Percentiles rank a stretch among this genome's conserved stretches.
Conservation (phyloP, 1,140 invertebrate species). For the Trachymyrmex cornetzi region DNA sequence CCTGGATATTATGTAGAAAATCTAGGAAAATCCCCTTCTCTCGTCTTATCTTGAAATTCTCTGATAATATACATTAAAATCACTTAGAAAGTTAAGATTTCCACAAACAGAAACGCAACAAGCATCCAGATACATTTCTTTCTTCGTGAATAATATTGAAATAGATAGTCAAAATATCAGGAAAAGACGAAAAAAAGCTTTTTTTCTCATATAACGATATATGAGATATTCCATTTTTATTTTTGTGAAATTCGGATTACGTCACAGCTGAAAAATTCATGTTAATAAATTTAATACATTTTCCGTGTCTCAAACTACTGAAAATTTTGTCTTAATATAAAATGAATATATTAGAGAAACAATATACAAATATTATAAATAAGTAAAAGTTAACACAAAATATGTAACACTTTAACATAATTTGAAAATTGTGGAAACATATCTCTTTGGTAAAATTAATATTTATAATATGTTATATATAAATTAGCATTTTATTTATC, state of each 20-base stretch:
- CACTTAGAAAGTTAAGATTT: constrained; percentile 14
- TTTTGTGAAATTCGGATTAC: background rate
- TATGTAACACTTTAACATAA: no score
- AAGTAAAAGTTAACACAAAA: no score
- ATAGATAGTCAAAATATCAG: background rate
- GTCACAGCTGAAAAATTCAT: no score
- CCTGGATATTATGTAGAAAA: background rate
- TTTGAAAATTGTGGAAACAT: no score
- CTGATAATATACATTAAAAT: constrained; percentile 5
- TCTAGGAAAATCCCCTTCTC: background rate
- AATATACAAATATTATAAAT: no score
- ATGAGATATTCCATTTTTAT: background rate
- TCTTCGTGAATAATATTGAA: background rate
- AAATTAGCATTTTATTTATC: no score
- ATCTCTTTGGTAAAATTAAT: no score
- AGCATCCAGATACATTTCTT: background rate
- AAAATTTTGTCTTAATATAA: no score
- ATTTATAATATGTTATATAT: no score
- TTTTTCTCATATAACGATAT: background rate
- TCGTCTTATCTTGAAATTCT: background rate
- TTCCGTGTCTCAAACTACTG: no score
- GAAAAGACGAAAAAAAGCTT: background rate
- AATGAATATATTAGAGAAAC: no score
- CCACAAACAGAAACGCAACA: background rate
- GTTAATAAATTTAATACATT: no score